phyloP scores from a whole-genome alignment of 2,113 vertebrate species.

The Zapus hudsonius region DNA sequence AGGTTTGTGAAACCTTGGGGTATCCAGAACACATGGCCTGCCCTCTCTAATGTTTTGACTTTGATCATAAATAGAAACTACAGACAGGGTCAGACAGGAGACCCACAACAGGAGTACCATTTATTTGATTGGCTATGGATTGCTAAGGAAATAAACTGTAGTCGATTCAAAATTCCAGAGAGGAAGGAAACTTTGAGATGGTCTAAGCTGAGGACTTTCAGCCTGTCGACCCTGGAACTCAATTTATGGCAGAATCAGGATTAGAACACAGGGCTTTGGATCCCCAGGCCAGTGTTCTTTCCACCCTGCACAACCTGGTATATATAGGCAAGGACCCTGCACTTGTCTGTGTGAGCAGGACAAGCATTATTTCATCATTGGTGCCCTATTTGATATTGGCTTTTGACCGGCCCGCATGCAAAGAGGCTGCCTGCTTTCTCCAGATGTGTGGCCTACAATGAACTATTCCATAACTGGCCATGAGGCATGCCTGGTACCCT shows the following conservation, averaged over 20 bases:
- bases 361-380: not conserved
- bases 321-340: rapidly evolving
- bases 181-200: not conserved
- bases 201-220: not conserved
- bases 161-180: not conserved
- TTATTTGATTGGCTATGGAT: not conserved
- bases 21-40: not conserved
- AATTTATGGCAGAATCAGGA: not conserved
- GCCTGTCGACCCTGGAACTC: not conserved
- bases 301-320: rapidly evolving
- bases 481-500: not conserved
- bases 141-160: not conserved
- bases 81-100: not conserved
- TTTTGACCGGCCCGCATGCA: not conserved
- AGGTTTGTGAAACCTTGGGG: not conserved
- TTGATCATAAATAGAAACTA: not conserved
- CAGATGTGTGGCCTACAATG: not conserved
- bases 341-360: rapidly evolving
- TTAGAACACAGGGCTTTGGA: slow-evolving; percentile 26
- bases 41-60: not conserved
- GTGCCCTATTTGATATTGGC: not conserved
- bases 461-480: not conserved
- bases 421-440: not conserved
- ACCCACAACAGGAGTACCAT: not conserved
- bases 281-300: not conserved